Conservation (phyloP, 2,888 invertebrate genomes). For the Platycheirus rosarum region DNA sequence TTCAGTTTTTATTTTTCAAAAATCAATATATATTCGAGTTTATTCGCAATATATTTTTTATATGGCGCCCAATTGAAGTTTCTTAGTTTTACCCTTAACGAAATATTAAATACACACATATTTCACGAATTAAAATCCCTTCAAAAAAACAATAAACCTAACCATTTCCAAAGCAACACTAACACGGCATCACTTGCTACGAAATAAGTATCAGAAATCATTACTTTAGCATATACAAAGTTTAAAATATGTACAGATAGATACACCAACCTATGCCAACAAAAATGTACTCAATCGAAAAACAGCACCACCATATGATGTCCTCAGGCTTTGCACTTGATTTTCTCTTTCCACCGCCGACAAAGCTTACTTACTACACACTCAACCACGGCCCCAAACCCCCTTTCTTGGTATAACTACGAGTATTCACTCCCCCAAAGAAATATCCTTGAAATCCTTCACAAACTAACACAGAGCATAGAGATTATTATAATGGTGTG, state of each 20-base stretch:
- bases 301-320: slow-evolving; percentile 41
- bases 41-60: no score
- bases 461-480: slow-evolving; percentile 38
- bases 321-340: slow-evolving; percentile 59
- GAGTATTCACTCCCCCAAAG: slow-evolving; percentile 14
- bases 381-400: not conserved
- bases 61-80: no score
- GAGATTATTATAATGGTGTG: slow-evolving; percentile 23
- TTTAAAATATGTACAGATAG: slow-evolving; percentile 16
- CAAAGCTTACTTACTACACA: not conserved
- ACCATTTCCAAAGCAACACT: no score
- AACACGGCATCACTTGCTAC: slow-evolving; percentile 45
- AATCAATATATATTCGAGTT: no score
- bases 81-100: no score
- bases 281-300: slow-evolving; percentile 28
- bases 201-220: slow-evolving; percentile 29
- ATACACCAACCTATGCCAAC: slow-evolving; percentile 38
- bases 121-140: no score
- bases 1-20: no score
- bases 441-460: slow-evolving; percentile 61
- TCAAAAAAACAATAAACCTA: no score
- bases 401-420: slow-evolving; percentile 5
- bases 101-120: no score
- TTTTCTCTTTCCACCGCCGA: slow-evolving; percentile 62
- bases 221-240: slow-evolving; percentile 2